Evolutionary conservation across 1,140 invertebrate species (phyloP).

Genomic region (Akabosia matsudoensis): DNA sequence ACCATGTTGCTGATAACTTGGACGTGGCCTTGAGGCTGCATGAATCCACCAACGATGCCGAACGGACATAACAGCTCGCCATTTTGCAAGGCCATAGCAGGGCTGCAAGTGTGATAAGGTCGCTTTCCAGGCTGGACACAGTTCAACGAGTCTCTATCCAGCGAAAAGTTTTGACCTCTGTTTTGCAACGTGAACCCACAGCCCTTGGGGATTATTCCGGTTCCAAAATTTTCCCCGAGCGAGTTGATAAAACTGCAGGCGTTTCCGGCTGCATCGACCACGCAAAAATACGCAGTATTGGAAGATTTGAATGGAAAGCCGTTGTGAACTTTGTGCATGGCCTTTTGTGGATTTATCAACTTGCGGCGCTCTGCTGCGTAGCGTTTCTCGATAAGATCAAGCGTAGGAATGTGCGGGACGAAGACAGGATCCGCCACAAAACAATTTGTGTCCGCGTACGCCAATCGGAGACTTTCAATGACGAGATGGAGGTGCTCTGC

Average conservation of each 20-base stretch:
- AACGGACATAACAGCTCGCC: constrained; percentile 41
- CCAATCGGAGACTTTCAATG: constrained; percentile 51
- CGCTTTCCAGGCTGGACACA: constrained; percentile 37
- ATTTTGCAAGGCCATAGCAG: constrained; percentile 46
- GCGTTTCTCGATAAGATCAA: constrained; percentile 50
- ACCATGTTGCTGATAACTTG: constrained; percentile 55
- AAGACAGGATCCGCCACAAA: constrained; percentile 48
- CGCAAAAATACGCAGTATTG: constrained; percentile 53
- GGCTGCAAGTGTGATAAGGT: constrained; percentile 53
- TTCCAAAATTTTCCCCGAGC: constrained; percentile 52
- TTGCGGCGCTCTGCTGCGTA: constrained; percentile 51
- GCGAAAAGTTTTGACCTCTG: constrained; percentile 40
- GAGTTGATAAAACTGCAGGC: constrained; percentile 52
- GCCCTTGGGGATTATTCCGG: constrained; percentile 51
- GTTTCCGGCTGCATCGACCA: constrained; percentile 53
- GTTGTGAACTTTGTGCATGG: constrained; percentile 27
- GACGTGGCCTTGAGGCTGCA: constrained; percentile 55
- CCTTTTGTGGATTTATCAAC: constrained; percentile 46
- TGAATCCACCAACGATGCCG: constrained; percentile 48
- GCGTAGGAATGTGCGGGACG: constrained; percentile 47
- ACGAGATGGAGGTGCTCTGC: constrained; percentile 51
- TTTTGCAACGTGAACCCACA: constrained; percentile 54
- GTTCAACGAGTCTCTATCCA: constrained; percentile 37
- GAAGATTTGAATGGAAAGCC: constrained; percentile 24
- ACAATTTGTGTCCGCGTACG: constrained; percentile 50